A percentile compares a stretch with the other conserved stretches of the same genome.
Conservation (phyloP, 2,113 vertebrate species). For the Barnardius zonarius region DNA sequence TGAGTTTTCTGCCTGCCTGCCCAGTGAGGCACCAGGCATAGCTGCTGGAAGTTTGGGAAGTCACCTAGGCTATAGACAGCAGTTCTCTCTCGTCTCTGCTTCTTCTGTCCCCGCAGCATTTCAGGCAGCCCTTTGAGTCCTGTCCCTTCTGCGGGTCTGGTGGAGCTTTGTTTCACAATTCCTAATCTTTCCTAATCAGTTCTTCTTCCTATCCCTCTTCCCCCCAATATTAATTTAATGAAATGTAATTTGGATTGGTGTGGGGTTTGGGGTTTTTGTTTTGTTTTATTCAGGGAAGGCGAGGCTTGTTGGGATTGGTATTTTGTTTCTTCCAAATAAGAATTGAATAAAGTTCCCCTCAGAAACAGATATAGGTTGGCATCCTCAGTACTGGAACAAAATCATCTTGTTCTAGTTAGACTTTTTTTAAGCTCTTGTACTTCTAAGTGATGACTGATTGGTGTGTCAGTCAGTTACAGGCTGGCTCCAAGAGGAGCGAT, state of each 20-base stretch:
- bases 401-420: background rate
- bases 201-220: background rate
- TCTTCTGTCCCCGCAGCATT: background rate
- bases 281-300: background rate
- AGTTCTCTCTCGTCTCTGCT: background rate
- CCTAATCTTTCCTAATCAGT: background rate
- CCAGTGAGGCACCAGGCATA: background rate
- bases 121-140: background rate
- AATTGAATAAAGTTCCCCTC: background rate
- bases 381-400: background rate
- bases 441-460: background rate
- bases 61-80: background rate
- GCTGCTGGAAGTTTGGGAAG: background rate
- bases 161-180: background rate
- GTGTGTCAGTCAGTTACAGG: background rate
- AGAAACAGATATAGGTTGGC: background rate
- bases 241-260: background rate
- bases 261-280: rapidly evolving
- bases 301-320: background rate
- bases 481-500: background rate
- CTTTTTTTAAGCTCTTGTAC: background rate
- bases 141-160: background rate
- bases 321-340: background rate
- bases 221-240: background rate
- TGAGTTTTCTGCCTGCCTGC: background rate